phyloP scores from a whole-genome alignment of 1,140 invertebrate genomes.

The Drosophila ercepeae region DNA sequence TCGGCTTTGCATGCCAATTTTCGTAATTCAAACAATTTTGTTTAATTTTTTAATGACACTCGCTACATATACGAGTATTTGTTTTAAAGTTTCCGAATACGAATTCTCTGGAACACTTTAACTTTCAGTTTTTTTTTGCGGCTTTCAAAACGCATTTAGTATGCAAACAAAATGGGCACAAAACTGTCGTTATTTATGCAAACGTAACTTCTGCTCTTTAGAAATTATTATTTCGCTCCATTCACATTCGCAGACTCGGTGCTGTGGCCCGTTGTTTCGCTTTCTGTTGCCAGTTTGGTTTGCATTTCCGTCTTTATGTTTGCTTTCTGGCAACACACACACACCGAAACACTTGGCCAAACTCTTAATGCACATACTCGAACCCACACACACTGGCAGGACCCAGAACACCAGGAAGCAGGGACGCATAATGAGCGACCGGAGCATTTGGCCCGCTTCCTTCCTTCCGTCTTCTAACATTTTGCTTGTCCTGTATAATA shows the following conservation, averaged over 20 bases:
- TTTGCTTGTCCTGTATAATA: slow-evolving; percentile 37
- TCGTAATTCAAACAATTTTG: slow-evolving; percentile 43
- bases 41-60: slow-evolving; percentile 42
- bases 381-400: not conserved
- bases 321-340: slow-evolving; percentile 32
- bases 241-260: slow-evolving; percentile 36
- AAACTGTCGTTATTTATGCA: slow-evolving; percentile 77
- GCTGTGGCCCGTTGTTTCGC: slow-evolving; percentile 45
- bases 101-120: no score
- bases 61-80: not conserved
- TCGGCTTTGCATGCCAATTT: slow-evolving; percentile 40
- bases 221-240: slow-evolving; percentile 76
- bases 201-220: slow-evolving; percentile 78
- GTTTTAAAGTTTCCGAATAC: not conserved
- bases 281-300: slow-evolving; percentile 65
- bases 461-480: slow-evolving; percentile 42
- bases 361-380: not conserved
- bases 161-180: slow-evolving; percentile 72
- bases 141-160: slow-evolving; percentile 67
- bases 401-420: slow-evolving; percentile 17
- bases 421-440: slow-evolving; percentile 59
- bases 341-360: not conserved
- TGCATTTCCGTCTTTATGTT: slow-evolving; percentile 77
- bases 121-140: no score
- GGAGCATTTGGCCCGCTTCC: slow-evolving; percentile 64